Conservation (phyloP, 2,888 invertebrate genomes). For the Epinotia nisella region DNA sequence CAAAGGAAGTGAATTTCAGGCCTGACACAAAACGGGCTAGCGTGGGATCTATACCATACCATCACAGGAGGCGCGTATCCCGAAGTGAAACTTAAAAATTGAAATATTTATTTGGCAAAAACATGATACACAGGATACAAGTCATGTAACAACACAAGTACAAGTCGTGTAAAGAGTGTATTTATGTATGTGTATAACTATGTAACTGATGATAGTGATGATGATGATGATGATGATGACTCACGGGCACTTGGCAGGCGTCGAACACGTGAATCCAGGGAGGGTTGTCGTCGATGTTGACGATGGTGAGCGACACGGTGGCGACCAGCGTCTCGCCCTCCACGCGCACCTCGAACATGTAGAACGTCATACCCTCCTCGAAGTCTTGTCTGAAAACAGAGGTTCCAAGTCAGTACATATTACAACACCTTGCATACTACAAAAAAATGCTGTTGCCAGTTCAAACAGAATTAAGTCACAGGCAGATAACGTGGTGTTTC, state of each 20-base stretch:
- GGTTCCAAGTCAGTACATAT: background rate
- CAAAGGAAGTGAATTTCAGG: too few species aligned
- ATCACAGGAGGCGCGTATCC: too few species aligned
- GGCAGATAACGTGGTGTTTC: background rate
- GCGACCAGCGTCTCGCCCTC: conserved; percentile 68
- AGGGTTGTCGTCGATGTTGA: conserved; percentile 83
- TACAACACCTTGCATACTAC: background rate
- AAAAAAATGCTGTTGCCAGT: background rate
- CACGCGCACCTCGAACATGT: conserved; percentile 68
- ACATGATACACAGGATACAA: too few species aligned
- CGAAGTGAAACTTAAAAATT: too few species aligned
- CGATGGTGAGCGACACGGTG: conserved; percentile 71
- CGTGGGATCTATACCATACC: too few species aligned
- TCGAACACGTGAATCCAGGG: conserved; percentile 75
- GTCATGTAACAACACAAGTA: too few species aligned
- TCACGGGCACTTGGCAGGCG: conserved; percentile 76
- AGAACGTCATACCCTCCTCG: conserved; percentile 76
- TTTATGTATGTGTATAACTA: too few species aligned
- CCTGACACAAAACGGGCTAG: too few species aligned
- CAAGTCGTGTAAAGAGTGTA: too few species aligned
- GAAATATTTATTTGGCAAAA: too few species aligned
- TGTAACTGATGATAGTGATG: too few species aligned
- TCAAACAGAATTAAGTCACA: background rate
- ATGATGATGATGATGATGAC: conserved; percentile 44
- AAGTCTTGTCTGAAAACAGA: conserved; percentile 77